Evolutionary conservation across 2,113 vertebrate species (phyloP), one percentile per base, ranked within the genome.

Genomic region (Chrysemys picta): DNA sequence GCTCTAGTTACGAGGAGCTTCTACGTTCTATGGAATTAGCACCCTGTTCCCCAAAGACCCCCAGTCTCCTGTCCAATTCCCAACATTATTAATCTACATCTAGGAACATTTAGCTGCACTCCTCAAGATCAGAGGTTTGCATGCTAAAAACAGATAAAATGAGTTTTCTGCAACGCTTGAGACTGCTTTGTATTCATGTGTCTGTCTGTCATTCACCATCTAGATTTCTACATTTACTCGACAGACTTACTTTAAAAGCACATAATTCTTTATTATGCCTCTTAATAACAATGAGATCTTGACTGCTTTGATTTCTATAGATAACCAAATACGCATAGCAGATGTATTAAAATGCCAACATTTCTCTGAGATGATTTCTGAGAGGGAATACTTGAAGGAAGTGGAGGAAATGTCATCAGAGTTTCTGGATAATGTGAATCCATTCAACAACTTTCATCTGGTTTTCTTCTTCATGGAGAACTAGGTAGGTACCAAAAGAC

Each of bases 161-260:
- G 59, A 79, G 6, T 16, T 65, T 72, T 47, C 82, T 24, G 27
- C 10, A 2, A 10, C 1, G 4, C 85, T 88, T 80, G 38, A 29
- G n/a, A 87, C 93, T 89, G 72, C 12, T 75, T 12, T 82, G 47
- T 69, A 52, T 56, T 78, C 59, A 82, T 31, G 62, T 49, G 35
- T 38, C 93, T 84, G 29, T 16, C 93, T 84, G 24, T 16, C 21
- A 25, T 2, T 2, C 8, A 57, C 8, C 31, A 31, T 45, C 52
- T 0, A 1, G 5, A 0, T 4, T 50, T 22, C 42, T 27, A 1
- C 4, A 3, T 10, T 31, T 29, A 1, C 56, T 3, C 6, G 82
- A 2, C 54, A 6, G 1, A 25, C 12, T 8, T 9, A 2, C 8
- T 72, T 56, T 13, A 38, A 52, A n/a, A 31, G 9, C 17, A 10